Base-by-base conservation (phyloP, 2,797 vertebrate genomes). In the Thunnus albacares region DNA sequence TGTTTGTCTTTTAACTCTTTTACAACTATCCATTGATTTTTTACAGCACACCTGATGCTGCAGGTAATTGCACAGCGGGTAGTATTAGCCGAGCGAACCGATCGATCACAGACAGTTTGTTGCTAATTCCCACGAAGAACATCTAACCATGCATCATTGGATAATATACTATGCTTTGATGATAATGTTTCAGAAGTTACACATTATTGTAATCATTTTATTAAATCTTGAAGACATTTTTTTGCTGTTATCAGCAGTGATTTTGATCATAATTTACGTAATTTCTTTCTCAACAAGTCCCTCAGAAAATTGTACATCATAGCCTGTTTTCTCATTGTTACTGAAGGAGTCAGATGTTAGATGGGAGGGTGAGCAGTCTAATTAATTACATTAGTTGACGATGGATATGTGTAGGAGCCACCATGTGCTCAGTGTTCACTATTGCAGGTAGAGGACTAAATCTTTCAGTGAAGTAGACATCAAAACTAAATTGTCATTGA, bases 1-100 rank as follows among this genome's bases (percentile, higher is more conserved):
- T 79, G 47, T 79, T 71, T 83, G 11, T 58, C 55, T 77, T 79
- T 83, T 41, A 81, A 61, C 14, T 85, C 33, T 78, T 58, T 63
- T 66, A 62, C 52, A 47, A 61, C 33, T 83, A 49, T 6, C 2
- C 2, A 64, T 73, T 82, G 30, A 58, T 75, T 28, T 38, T 30
- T 47, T 56, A n/a, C 52, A 41, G 53, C 53, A 58, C 56, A 80
- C 77, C 18, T 74, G 59, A 41, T 70, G 55, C 24, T 59, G 55
- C 57, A 61, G 53, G 68, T 84, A 60, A 74, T 74, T 61, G 20
- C 38, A 43, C 43, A 55, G 33, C 14, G 11, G 33, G 41, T 53
- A 26, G n/a, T 57, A 59, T 67, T 51, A 79, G 10, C 18, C 10
- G 43, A 28, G 43, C n/a, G 69, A 65, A 60, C 20, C 68, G 15